phyloP scores from a whole-genome alignment of 2,113 vertebrate genomes.

The Onychostoma macrolepis region DNA sequence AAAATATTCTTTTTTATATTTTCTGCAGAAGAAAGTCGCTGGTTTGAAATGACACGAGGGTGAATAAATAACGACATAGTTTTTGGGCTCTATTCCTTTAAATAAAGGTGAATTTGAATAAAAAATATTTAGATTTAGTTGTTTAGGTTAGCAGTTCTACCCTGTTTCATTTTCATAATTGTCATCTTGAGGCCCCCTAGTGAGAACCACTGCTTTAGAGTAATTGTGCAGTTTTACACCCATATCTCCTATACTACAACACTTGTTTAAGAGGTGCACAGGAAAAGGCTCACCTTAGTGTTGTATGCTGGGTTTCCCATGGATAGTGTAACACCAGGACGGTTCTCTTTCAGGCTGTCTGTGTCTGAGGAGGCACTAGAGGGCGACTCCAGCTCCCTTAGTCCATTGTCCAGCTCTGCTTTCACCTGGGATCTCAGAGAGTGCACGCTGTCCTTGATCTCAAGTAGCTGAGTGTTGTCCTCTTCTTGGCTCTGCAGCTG shows the following conservation, averaged over 20 bases:
- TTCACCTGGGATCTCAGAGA: constrained; percentile 75
- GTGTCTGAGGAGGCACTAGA: constrained; percentile 59
- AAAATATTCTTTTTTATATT: not conserved
- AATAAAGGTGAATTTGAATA: not conserved
- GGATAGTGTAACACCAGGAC: constrained; percentile 53
- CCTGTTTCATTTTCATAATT: not conserved
- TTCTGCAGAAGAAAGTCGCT: not conserved
- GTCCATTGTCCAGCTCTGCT: constrained; percentile 71
- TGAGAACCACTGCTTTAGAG: not conserved
- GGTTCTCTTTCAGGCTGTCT: constrained; percentile 69
- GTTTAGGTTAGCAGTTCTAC: not conserved
- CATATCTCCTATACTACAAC: not conserved
- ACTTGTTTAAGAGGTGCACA: not conserved
- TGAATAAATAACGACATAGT: not conserved
- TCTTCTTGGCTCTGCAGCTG: constrained; percentile 73
- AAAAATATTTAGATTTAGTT: not conserved
- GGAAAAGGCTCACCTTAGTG: constrained; percentile 42
- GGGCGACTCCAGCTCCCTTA: constrained; percentile 65
- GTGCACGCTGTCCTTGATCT: constrained; percentile 70
- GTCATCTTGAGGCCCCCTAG: not conserved
- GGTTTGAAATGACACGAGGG: not conserved
- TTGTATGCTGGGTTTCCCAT: constrained; percentile 26
- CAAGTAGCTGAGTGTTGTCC: constrained; percentile 69
- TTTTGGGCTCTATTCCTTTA: not conserved
- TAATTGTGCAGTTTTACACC: not conserved